Evolutionary conservation across 1,140 invertebrate genomes (phyloP), one percentile per base, ranked within the genome.

Genomic region (Coptotermes formosanus): DNA sequence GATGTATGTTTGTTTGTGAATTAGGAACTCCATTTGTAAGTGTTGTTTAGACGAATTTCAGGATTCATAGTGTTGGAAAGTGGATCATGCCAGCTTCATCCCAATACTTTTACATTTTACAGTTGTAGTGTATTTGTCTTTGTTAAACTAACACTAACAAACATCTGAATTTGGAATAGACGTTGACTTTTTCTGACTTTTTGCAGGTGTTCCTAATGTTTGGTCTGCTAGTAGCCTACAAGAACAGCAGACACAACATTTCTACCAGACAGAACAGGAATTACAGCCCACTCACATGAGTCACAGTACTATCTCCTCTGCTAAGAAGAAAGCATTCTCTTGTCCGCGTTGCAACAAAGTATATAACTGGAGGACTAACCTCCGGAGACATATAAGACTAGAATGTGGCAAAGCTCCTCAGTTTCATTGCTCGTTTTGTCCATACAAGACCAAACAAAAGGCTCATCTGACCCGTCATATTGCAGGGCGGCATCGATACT

Each of bases 401-500:
- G 92, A 92, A 86, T 93, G 92, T 86, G 90, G 90, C 82, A 89
- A 90, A 12, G 89, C 90, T 85, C 88, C 88, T 4, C 89, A 90
- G 85, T 90, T 90, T 87, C 87, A 89, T 38, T 91, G 90, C 82
- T 87, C 89, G 4, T 88, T 89, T 75, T 91, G 91, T 87, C 88
- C 88, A 75, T 75, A 75, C n/a, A 75, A 30, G n/a, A 75, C 64
- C 8, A 75, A 75, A 75, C 64, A 75, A 75, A 75, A 75, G 14
- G 14, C 25, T 30, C 64, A 75, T 30, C 64, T 75, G 8, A 75
- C 19, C n/a, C 64, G 64, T 75, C 64, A 75, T 75, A 30, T 75
- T 75, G 64, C 64, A n/a, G n/a, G n/a, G 25, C 64, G 64, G n/a
- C 64, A 75, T 75, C 25, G n/a, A 14, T n/a, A 75, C n/a, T 75